Percentiles rank a stretch among this genome's conserved stretches.
Conservation (phyloP, 1,140 invertebrate species). For the Zeugodacus cucurbitae region DNA sequence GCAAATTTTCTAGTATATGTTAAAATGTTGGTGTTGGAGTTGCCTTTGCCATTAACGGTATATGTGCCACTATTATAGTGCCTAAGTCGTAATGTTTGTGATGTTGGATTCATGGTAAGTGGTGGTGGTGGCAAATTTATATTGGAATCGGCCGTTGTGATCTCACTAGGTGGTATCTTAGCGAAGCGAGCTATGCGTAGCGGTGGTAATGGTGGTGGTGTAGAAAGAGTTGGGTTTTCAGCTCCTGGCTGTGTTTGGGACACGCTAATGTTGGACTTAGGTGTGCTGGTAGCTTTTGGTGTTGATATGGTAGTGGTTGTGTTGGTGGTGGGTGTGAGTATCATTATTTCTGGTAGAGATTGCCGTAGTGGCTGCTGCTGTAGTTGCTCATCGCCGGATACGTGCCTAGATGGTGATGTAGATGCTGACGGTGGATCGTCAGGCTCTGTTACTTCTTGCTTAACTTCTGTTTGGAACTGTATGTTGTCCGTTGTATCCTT, state of each 20-base stretch:
- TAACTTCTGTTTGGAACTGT: constrained; percentile 53
- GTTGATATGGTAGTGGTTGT: background rate
- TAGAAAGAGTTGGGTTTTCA: constrained; percentile 17
- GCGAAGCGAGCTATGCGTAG: constrained; percentile 52
- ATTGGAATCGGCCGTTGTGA: background rate
- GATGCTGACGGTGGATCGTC: constrained; percentile 46
- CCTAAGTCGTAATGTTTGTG: background rate
- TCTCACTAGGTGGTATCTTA: constrained; percentile 22
- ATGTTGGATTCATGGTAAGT: constrained; percentile 42
- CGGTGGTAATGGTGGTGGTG: constrained; percentile 46
- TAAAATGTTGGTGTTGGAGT: background rate
- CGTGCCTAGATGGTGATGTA: constrained; percentile 40
- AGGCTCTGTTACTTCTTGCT: constrained; percentile 51
- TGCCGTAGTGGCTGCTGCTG: background rate
- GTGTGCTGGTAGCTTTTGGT: constrained; percentile 22
- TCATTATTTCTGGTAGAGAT: constrained; percentile 4
- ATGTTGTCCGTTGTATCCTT: constrained; percentile 46
- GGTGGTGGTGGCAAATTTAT: constrained; percentile 45
- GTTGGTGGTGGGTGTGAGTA: background rate
- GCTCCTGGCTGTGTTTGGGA: background rate
- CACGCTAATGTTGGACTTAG: background rate
- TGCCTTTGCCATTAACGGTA: constrained; percentile 15
- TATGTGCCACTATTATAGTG: background rate
- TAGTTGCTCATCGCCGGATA: constrained; percentile 42
- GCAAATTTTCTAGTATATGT: constrained; percentile 36